phyloP scores from a whole-genome alignment of 2,797 vertebrate species.

The Limnodromus scolopaceus region DNA sequence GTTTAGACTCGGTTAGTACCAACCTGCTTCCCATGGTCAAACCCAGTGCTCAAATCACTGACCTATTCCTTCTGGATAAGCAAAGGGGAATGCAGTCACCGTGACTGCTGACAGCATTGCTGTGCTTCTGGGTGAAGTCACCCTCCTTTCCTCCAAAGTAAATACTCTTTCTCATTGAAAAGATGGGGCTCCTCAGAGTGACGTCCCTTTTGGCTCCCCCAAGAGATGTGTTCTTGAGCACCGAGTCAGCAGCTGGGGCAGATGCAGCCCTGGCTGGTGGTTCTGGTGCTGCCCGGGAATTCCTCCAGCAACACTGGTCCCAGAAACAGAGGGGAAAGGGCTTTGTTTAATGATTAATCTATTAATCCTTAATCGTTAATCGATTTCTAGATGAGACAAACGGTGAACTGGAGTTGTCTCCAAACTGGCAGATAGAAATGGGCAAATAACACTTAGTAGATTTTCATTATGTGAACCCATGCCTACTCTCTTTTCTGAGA shows the following conservation, averaged over 20 bases:
- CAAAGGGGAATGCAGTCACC: not conserved
- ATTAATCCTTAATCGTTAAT: not conserved
- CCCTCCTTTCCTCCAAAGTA: not conserved
- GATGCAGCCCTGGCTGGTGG: not conserved
- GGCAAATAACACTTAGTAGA: not conserved
- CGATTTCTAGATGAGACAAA: not conserved
- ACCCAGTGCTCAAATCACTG: not conserved
- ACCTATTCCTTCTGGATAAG: not conserved
- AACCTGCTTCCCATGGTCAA: accelerated
- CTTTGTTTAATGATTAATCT: not conserved
- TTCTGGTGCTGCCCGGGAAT: not conserved
- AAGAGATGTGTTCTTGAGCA: not conserved
- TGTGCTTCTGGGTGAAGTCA: not conserved
- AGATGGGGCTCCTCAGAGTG: not conserved
- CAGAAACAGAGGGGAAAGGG: not conserved
- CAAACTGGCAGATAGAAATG: not conserved
- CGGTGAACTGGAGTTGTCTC: not conserved
- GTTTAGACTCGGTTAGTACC: not conserved
- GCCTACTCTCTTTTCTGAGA: not conserved
- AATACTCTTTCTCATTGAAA: not conserved
- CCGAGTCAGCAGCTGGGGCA: accelerated
- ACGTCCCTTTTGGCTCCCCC: not conserved
- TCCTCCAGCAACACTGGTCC: not conserved
- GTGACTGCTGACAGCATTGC: not conserved
- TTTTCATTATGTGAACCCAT: not conserved